A percentile compares a stretch with the other conserved stretches of the same genome.
Conservation (phyloP, 2,888 invertebrate genomes). For the Troglohyphantes excavatus region DNA sequence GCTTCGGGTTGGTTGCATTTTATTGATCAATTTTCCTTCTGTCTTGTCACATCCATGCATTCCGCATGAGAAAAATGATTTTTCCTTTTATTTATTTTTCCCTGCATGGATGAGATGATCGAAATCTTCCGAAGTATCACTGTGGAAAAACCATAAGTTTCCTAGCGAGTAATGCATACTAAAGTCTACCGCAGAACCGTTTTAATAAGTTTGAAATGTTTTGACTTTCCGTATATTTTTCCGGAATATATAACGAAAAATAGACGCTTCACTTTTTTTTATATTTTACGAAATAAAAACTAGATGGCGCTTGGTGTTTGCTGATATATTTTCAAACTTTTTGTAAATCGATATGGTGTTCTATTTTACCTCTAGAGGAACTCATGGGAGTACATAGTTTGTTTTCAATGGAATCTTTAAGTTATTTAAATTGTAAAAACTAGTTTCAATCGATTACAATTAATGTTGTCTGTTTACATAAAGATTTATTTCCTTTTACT, state of each 20-base stretch:
- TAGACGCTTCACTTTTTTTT: background rate
- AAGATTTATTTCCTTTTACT: no score
- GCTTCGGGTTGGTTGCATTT: conserved; percentile 49
- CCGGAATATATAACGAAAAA: background rate
- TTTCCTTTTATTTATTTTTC: conserved; percentile 40
- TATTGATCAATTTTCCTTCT: conserved; percentile 61
- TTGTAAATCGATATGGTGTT: no score
- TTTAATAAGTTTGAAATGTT: conserved; percentile 17
- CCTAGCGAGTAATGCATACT: conserved; percentile 8
- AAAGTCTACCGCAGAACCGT: background rate
- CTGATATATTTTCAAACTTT: no score
- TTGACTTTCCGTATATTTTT: background rate
- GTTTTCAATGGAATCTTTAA: no score
- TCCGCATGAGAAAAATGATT: conserved; percentile 16
- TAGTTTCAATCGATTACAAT: no score
- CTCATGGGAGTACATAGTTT: no score
- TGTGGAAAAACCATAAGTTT: conserved; percentile 1
- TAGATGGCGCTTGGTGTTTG: background rate
- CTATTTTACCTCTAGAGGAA: no score
- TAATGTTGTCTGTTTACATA: no score
- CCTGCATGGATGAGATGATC: conserved; percentile 27
- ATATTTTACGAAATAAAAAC: background rate
- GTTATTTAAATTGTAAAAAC: no score
- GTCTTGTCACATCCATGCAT: conserved; percentile 48
- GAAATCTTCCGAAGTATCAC: conserved; percentile 45